phyloP scores from a whole-genome alignment of 2,888 invertebrate genomes.

The Melolontha melolontha region DNA sequence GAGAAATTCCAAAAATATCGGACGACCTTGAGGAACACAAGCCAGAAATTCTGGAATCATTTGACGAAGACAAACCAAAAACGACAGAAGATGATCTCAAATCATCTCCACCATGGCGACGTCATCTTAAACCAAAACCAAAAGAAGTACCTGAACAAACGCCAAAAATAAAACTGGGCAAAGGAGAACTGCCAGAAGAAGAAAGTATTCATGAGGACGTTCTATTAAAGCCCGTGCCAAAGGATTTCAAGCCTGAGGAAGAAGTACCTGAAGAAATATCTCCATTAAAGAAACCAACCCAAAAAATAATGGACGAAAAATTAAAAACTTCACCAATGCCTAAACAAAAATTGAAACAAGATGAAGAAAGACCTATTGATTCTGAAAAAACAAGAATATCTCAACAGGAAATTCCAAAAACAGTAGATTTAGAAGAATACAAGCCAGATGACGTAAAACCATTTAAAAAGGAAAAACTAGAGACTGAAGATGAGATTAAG shows the following conservation, averaged over 20 bases:
- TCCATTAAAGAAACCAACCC: conserved; percentile 66
- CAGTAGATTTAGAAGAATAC: conserved; percentile 53
- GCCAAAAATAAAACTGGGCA: conserved; percentile 58
- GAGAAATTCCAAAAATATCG: conserved; percentile 48
- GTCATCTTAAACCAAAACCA: conserved; percentile 61
- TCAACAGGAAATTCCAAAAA: conserved; percentile 47
- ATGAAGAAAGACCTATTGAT: conserved; percentile 54
- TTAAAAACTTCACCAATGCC: conserved; percentile 50
- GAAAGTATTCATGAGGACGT: conserved; percentile 58
- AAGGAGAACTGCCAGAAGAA: conserved; percentile 61
- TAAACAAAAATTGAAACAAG: conserved; percentile 51
- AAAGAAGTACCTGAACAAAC: conserved; percentile 57
- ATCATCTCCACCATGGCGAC: conserved; percentile 60
- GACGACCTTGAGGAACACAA: conserved; percentile 56
- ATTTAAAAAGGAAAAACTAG: no score
- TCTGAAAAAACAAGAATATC: conserved; percentile 49
- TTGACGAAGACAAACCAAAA: conserved; percentile 56
- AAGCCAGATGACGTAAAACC: conserved; percentile 60
- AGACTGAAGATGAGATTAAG: conserved; percentile 44
- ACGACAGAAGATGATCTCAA: conserved; percentile 53
- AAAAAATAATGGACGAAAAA: conserved; percentile 26
- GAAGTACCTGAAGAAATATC: conserved; percentile 57
- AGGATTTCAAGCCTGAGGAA: conserved; percentile 54
- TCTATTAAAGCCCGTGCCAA: conserved; percentile 61
- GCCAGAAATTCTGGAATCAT: conserved; percentile 63